Percentiles rank a stretch among this genome's conserved stretches.
These are phyloP conservation scores for Chironomus riparius DNA, from an alignment of 2,888 invertebrate genomes.

Conservation along the genomic window DNA sequence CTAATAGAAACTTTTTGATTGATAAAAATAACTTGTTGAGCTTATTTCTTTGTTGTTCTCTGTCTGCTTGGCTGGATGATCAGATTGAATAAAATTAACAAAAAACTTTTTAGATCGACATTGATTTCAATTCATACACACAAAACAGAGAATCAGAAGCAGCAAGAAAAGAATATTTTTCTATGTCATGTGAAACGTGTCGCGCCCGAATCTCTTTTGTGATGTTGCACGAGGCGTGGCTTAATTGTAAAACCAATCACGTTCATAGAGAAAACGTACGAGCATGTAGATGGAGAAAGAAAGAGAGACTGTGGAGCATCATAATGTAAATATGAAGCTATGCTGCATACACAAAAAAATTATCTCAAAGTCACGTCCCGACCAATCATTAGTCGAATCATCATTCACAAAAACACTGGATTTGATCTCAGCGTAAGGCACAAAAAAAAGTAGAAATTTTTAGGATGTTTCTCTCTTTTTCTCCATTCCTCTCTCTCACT, in stretches of 20 bases:
- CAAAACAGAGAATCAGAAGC: neutral
- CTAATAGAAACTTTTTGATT: neutral
- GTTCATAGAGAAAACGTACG: slow-evolving; percentile 28
- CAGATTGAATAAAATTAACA: neutral
- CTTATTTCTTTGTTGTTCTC: neutral
- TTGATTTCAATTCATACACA: neutral
- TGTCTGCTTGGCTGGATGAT: neutral
- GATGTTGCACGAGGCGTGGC: slow-evolving; percentile 30
- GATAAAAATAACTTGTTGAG: neutral
- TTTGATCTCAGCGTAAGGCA: neutral
- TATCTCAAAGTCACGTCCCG: slow-evolving; percentile 21
- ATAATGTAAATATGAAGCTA: too few species aligned
- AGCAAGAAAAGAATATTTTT: neutral
- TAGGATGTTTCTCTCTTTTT: neutral
- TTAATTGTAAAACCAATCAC: slow-evolving; percentile 30
- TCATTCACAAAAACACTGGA: neutral
- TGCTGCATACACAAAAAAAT: neutral
- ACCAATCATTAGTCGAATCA: slow-evolving; percentile 24
- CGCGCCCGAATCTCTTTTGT: neutral
- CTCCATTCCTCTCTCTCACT: neutral
- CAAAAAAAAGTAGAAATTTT: too few species aligned
- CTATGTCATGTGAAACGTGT: neutral
- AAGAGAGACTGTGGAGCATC: neutral
- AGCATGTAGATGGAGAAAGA: neutral
- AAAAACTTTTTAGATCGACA: too few species aligned